Percentiles rank a stretch among this genome's conserved stretches.
These are phyloP conservation scores for Pachyramphus minor DNA, from an alignment of 2,113 vertebrate genomes.

Conservation along the genomic window DNA sequence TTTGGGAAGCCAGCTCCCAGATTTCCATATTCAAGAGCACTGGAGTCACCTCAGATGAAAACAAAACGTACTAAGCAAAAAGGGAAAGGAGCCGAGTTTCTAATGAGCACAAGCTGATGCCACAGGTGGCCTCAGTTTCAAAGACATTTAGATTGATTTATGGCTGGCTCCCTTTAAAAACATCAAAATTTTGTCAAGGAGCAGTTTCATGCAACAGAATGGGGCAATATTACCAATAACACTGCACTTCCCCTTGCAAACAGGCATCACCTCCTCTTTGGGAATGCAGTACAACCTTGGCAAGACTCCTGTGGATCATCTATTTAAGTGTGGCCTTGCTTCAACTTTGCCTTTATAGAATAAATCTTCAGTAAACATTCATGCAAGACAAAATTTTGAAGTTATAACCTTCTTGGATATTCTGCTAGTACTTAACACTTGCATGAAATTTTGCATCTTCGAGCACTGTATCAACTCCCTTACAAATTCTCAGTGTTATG, in stretches of 20 bases:
- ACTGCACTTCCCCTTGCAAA: not conserved
- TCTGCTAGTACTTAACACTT: not conserved
- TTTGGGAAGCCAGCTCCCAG: not conserved
- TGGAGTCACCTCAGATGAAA: not conserved
- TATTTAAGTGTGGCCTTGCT: not conserved
- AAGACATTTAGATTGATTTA: not conserved
- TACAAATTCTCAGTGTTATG: not conserved
- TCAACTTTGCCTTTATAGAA: not conserved
- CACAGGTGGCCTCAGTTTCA: not conserved
- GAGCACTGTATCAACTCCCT: not conserved
- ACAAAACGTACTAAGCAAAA: not conserved
- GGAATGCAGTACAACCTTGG: not conserved
- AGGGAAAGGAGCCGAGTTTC: not conserved
- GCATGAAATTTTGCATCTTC: not conserved
- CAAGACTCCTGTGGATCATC: not conserved
- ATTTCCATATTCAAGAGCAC: not conserved
- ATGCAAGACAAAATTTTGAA: not conserved
- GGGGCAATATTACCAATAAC: not conserved
- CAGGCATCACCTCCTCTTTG: not conserved
- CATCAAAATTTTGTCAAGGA: not conserved
- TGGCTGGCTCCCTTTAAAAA: not conserved
- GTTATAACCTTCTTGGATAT: not conserved
- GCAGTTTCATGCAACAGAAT: not conserved
- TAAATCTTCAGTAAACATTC: not conserved
- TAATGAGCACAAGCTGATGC: not conserved